phyloP scores from a whole-genome alignment of 1,140 invertebrate genomes.

The Pachypsylla venusta region DNA sequence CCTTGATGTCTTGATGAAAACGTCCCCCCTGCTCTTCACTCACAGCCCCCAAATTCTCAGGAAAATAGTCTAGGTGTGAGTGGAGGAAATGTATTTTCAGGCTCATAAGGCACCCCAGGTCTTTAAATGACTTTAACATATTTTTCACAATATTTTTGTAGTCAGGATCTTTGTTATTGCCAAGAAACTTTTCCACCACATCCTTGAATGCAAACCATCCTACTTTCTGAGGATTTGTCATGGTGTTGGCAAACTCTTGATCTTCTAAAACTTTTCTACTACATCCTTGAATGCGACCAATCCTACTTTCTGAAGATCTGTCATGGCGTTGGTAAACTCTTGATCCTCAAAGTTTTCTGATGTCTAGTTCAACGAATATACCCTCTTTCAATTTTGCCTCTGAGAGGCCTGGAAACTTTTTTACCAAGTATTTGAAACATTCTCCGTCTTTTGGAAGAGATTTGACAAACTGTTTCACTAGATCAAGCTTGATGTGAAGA shows the following conservation, averaged over 20 bases:
- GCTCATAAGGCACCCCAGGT: conserved; percentile 31
- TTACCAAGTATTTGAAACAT: conserved; percentile 11
- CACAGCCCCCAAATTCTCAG: conserved; percentile 23
- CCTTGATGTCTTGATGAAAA: conserved; percentile 26
- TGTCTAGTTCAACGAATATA: conserved; percentile 25
- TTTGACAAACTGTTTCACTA: conserved; percentile 29
- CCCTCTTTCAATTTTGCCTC: conserved; percentile 11
- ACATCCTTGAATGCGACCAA: conserved; percentile 20
- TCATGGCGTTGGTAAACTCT: conserved; percentile 19
- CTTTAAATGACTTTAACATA: conserved; percentile 22
- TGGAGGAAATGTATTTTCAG: conserved; percentile 30
- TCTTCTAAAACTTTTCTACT: conserved; percentile 21
- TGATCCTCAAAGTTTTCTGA: conserved; percentile 23
- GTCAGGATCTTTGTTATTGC: conserved; percentile 24
- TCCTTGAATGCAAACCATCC: conserved; percentile 19
- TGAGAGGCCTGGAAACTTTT: neutral
- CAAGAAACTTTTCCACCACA: conserved; percentile 22
- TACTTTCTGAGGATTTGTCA: conserved; percentile 17
- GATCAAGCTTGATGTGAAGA: conserved; percentile 30
- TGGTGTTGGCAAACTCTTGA: conserved; percentile 17
- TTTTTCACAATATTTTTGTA: conserved; percentile 23
- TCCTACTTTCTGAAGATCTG: conserved; percentile 16
- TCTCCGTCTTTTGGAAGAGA: conserved; percentile 26
- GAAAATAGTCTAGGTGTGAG: conserved; percentile 25
- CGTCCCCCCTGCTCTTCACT: conserved; percentile 27